Evolutionary conservation across 1,140 invertebrate species (phyloP).

Genomic region (Apis dorsata): DNA sequence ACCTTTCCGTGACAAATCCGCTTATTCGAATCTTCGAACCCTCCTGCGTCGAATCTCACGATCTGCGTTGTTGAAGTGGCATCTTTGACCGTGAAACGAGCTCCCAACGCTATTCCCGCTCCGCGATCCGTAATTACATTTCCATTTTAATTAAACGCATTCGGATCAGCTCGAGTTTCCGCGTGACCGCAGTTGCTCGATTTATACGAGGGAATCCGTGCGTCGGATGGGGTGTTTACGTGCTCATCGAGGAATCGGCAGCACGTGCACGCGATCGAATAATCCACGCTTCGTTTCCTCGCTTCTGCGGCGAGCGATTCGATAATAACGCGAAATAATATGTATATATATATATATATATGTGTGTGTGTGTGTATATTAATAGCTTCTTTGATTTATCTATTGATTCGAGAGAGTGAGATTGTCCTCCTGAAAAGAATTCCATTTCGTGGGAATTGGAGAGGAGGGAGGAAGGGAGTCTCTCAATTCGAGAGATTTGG

Average conservation of each 20-base stretch:
- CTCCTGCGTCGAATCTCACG: background rate
- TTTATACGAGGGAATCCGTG: background rate
- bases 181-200: slow-evolving; percentile 16
- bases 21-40: too few relatives aligned
- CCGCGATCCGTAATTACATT: slow-evolving; percentile 30
- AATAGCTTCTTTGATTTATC: too few relatives aligned
- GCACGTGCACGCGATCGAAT: background rate
- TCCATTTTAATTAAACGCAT: slow-evolving; percentile 38
- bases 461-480: too few relatives aligned
- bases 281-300: background rate
- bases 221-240: background rate
- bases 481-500: too few relatives aligned
- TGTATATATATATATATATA: too few relatives aligned
- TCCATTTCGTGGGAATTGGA: too few relatives aligned
- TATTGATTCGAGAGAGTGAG: too few relatives aligned
- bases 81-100: slow-evolving; percentile 19
- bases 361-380: too few relatives aligned
- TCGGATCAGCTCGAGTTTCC: slow-evolving; percentile 16
- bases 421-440: too few relatives aligned
- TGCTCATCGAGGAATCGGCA: background rate
- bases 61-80: background rate
- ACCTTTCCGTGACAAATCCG: too few relatives aligned
- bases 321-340: too few relatives aligned
- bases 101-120: slow-evolving; percentile 5
- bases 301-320: too few relatives aligned